phyloP scores from a whole-genome alignment of 2,113 vertebrate genomes.

The Heptranchias perlo region DNA sequence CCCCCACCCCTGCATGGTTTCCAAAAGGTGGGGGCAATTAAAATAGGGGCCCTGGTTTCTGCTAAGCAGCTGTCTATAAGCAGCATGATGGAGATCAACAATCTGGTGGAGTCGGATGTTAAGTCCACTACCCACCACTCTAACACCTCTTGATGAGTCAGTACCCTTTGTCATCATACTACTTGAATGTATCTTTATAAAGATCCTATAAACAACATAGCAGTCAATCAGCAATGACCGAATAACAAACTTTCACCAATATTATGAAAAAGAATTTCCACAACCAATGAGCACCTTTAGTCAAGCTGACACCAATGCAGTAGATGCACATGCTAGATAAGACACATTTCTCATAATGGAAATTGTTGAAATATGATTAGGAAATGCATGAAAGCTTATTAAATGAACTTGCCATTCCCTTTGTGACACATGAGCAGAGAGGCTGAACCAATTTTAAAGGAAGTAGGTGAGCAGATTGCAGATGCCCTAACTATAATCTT shows the following conservation, averaged over 20 bases:
- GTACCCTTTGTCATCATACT: neutral
- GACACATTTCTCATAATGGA: no score
- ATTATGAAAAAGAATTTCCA: neutral
- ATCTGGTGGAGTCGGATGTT: neutral
- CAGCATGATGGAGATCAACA: neutral
- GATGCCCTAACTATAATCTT: no score
- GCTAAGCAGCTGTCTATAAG: neutral
- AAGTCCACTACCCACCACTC: neutral
- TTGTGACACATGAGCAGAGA: slow-evolving; percentile 4
- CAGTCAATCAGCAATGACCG: neutral
- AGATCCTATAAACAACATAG: neutral
- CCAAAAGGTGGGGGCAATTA: neutral
- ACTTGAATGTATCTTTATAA: neutral
- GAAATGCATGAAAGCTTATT: neutral
- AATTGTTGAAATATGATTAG: neutral
- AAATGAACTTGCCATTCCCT: neutral
- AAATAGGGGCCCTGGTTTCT: neutral
- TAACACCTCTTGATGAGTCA: neutral
- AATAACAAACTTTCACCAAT: neutral
- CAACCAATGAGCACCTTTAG: neutral
- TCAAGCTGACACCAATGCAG: neutral
- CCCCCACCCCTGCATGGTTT: neutral
- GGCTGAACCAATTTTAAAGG: no score
- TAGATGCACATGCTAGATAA: neutral
- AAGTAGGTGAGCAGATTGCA: no score